phyloP scores from a whole-genome alignment of 1,140 invertebrate genomes.

The Bombus waltoni region DNA sequence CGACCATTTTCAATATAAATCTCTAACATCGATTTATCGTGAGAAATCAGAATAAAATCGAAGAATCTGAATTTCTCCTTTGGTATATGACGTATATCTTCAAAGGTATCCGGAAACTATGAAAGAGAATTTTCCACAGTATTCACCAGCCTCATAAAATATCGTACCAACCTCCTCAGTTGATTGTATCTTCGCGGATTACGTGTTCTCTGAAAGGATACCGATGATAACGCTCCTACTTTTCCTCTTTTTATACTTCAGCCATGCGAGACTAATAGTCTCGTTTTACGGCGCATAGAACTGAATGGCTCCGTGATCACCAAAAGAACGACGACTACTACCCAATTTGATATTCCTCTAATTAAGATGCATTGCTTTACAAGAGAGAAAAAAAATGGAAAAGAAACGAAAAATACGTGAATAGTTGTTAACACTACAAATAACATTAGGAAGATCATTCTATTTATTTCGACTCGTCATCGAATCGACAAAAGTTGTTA shows the following conservation, averaged over 20 bases:
- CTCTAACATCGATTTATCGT: too few relatives aligned
- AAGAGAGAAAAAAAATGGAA: neutral
- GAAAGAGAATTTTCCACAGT: neutral
- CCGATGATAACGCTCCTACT: neutral
- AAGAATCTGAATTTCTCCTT: neutral
- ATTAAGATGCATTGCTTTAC: neutral
- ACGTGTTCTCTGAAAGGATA: neutral
- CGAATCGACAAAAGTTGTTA: neutral
- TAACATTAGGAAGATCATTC: neutral
- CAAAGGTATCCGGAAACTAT: neutral
- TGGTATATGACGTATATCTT: neutral
- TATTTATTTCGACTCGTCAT: neutral
- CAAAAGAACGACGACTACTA: neutral
- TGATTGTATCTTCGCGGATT: conserved; percentile 6
- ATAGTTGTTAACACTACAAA: neutral
- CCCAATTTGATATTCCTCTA: conserved; percentile 12
- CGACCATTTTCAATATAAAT: neutral
- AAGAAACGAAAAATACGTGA: too few relatives aligned
- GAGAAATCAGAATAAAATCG: neutral
- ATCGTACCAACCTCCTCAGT: neutral
- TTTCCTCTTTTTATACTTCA: conserved; percentile 35
- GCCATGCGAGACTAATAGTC: conserved; percentile 26
- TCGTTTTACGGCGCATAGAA: conserved; percentile 35
- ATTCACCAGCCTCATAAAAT: neutral
- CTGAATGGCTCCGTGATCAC: conserved; percentile 6